Evolutionary conservation across 2,113 vertebrate species (phyloP).

Genomic region (Conger conger): DNA sequence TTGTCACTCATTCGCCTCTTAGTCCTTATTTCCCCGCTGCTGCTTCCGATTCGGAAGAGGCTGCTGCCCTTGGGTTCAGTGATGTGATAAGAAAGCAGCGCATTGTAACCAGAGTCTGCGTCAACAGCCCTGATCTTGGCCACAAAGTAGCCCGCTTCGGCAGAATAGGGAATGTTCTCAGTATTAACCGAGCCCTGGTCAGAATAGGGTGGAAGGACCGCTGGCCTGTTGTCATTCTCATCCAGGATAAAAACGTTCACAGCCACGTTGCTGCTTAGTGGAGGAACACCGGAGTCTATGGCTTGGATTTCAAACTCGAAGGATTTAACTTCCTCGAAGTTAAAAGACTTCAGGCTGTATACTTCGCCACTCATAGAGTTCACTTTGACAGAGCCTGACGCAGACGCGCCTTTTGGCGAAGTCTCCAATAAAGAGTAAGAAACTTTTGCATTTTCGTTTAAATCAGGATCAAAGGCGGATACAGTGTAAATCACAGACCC

Average conservation of each 20-base stretch:
- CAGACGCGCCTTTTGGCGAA: background rate
- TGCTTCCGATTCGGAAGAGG: conserved; percentile 71
- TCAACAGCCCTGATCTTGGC: conserved; percentile 78
- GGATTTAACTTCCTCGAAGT: background rate
- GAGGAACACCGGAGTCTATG: conserved; percentile 59
- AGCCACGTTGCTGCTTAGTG: conserved; percentile 57
- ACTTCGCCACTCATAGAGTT: background rate
- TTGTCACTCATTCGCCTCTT: conserved; percentile 54
- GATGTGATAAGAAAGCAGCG: conserved; percentile 69
- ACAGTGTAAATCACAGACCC: conserved; percentile 55
- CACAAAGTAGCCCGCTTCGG: conserved; percentile 68
- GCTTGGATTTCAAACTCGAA: conserved; percentile 61
- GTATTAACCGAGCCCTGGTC: conserved; percentile 31
- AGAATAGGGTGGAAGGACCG: conserved; percentile 38
- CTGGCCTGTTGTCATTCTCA: conserved; percentile 66
- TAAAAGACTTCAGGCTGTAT: conserved; percentile 1
- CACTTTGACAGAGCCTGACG: background rate
- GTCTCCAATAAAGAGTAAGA: background rate
- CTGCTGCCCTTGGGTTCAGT: conserved; percentile 64
- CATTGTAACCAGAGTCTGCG: conserved; percentile 70
- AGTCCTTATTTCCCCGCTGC: conserved; percentile 71
- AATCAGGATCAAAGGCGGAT: conserved; percentile 58
- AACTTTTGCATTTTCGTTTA: conserved; percentile 20
- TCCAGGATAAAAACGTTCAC: conserved; percentile 65
- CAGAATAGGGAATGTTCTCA: conserved; percentile 64